Base-by-base conservation (phyloP, 2,888 invertebrate genomes). In the Julus scandinavius region DNA sequence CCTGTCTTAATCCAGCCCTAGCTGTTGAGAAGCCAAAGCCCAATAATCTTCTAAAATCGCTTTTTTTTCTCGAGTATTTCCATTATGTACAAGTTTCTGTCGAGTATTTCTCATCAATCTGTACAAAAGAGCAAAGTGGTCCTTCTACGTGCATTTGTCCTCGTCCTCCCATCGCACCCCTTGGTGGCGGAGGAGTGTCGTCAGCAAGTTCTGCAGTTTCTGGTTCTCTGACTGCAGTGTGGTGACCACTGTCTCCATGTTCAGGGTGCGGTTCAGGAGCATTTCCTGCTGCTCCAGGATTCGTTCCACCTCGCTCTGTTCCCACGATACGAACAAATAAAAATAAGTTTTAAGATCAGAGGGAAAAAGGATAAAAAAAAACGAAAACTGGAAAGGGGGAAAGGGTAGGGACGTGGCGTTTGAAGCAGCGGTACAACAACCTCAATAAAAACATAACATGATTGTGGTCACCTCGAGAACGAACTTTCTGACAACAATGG, bases 161-260 rank as follows among this genome's bases (percentile, higher is more conserved):
- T 88, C 89, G 20, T 89, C 89, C 54, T 88, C 89, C 87, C 86
- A 87, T 7, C 88, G 88, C 54, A 89, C 63, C 20, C 89, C 89
- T 54, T 88, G 89, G 40, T 88, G 87, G 41, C 58, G 86, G 5
- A 89, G 38, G n/a, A 89, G 84, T 0, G 88, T 87, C 20, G 83
- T 87, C n/a, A 89, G 85, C 13, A 89, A 15, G 11, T 80, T 58
- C 50, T 89, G 80, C n/a, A 89, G 87, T 38, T 86, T 58, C 20
- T 88, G 72, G 63, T 89, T 88, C 80, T 89, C 89, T 15, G 38
- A 83, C 63, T 88, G 87, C 63, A 89, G 41, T 80, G 63, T 41
- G 17, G 38, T 72, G 1, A 89, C 54, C 1, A 63, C n/a, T 29
- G 54, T 54, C 45, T 80, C 49, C 63, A 89, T 41, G 9, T 54